A percentile compares a stretch with the other conserved stretches of the same genome.
Conservation (phyloP, 2,797 vertebrate genomes). For the Helarctos malayanus region DNA sequence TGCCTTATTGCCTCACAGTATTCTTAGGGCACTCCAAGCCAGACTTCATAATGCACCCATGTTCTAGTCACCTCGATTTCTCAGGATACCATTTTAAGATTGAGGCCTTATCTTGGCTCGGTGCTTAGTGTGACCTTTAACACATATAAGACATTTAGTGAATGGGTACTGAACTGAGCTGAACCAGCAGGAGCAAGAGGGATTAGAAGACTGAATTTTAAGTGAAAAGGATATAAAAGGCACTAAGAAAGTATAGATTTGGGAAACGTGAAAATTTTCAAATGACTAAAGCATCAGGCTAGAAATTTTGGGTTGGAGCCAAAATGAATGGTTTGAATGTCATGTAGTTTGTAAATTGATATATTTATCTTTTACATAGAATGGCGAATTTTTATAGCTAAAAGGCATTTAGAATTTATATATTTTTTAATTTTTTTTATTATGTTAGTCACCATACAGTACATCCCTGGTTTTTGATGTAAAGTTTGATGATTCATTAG, state of each 20-base stretch:
- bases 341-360: neutral
- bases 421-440: neutral
- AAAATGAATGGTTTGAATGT: neutral
- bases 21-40: neutral
- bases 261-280: neutral
- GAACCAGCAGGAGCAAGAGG: neutral
- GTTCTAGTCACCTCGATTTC: neutral
- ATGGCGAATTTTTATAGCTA: neutral
- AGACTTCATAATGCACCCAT: neutral
- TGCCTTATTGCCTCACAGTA: neutral
- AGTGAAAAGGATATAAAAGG: neutral
- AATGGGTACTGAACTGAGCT: neutral
- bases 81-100: neutral
- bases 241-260: slow-evolving; percentile 9
- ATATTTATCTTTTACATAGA: neutral
- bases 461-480: too few relatives aligned
- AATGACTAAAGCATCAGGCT: neutral
- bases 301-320: neutral
- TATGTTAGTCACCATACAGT: too few relatives aligned
- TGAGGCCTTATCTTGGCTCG: neutral
- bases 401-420: slow-evolving; percentile 36
- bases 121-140: neutral
- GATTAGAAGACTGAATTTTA: neutral
- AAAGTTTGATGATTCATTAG: too few relatives aligned
- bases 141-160: neutral